Base-by-base conservation (phyloP, 2,113 vertebrate species). In the Rousettus leschenaultii region DNA sequence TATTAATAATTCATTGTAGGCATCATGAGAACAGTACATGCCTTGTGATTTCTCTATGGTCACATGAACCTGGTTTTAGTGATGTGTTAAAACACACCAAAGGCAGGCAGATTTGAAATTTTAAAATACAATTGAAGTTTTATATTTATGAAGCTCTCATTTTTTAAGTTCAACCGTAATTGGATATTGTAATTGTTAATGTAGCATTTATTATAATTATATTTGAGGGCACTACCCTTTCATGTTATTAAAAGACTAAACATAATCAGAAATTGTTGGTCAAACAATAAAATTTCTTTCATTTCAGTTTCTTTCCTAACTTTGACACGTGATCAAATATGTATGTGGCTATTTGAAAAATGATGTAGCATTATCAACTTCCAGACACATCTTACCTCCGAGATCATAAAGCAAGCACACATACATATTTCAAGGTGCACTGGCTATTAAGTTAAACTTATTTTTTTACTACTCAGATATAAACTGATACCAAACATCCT, bases 131-230 rank as follows among this genome's bases (percentile, higher is more conserved):
- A 9, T 21, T 89, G 21, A 71, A 70, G 6, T 68, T 94, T 77
- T 61, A 75, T 70, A 38, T 59, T 59, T 51, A 53, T 83, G 9
- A 95, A 88, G 14, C n/a, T 16, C 35, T 66, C 57, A 4, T 61
- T 77, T 66, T 78, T 55, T 18, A 79, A 97, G 24, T 66, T 94
- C 14, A 96, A 16, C 43, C 65, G 16, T 92, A 86, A 92, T 35
- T 89, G n/a, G 28, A 21, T 68, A 71, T 21, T 40, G 6, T 18
- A 89, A 38, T 30, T 30, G 24, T 51, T 92, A 85, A 43, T 33
- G 19, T 53, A 70, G n/a, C 26, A 87, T 68, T 94, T 87, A 68
- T 84, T 95, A 96, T 11, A 96, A 97, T 78, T 61, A 78, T 16
- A 13, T 83, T 95, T 22, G 13, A 89, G 22, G 75, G 8, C 3